Conservation (phyloP, 92 coral and sea anemone genomes). For the Palythoa caribaeorum region DNA sequence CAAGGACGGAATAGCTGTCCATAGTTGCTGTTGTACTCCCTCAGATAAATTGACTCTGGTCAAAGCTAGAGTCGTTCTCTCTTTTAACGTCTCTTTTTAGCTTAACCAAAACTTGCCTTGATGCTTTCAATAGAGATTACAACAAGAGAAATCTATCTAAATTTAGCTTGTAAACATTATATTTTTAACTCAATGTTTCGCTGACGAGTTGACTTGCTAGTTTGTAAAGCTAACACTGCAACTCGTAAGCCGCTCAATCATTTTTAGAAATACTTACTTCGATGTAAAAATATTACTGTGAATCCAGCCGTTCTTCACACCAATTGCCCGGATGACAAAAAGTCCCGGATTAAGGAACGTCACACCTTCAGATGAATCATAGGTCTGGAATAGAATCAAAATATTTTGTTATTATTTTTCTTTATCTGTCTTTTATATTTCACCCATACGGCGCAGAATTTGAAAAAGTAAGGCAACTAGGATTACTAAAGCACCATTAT, state of each 20-base stretch:
- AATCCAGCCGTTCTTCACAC: conserved; percentile 79
- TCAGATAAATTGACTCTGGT: too few relatives aligned
- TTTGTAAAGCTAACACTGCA: neutral
- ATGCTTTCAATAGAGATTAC: too few relatives aligned
- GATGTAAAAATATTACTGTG: conserved; percentile 75
- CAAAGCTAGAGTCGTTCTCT: too few relatives aligned
- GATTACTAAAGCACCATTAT: neutral
- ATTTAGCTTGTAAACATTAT: neutral
- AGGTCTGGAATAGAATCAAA: conserved; percentile 49
- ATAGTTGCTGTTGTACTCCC: too few relatives aligned
- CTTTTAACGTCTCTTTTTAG: too few relatives aligned
- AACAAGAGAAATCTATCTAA: neutral
- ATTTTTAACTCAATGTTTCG: neutral
- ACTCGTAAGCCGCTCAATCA: neutral
- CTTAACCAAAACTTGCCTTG: too few relatives aligned
- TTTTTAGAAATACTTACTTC: conserved; percentile 50
- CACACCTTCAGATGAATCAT: conserved; percentile 69
- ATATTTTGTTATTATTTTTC: neutral
- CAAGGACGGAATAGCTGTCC: too few relatives aligned
- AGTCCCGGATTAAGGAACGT: conserved; percentile 61
- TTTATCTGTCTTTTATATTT: too few relatives aligned
- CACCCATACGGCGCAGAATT: neutral
- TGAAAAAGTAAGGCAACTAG: neutral
- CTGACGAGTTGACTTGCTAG: too few relatives aligned
- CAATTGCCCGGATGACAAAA: conserved; percentile 72